Conservation (phyloP, 2,888 invertebrate species). For the Matsumyia berberina region DNA sequence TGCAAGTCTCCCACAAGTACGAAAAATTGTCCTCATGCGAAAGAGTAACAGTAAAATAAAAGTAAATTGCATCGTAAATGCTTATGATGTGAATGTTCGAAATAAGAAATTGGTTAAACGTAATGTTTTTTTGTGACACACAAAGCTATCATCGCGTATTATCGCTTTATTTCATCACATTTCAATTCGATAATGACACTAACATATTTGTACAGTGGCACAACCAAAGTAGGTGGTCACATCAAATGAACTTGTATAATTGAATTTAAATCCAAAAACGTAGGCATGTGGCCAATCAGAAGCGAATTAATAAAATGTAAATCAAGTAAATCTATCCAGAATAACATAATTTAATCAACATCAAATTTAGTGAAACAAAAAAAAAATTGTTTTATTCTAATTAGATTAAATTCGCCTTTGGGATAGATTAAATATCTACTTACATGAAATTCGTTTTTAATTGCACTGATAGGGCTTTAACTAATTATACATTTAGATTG, state of each 20-base stretch:
- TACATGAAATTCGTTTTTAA: not conserved
- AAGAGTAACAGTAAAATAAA: constrained; percentile 58
- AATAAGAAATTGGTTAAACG: constrained; percentile 57
- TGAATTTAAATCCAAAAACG: not conserved
- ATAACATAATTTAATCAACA: not conserved
- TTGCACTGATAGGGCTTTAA: not conserved
- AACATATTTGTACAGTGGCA: not conserved
- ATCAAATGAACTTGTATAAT: not conserved
- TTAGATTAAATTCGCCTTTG: not conserved
- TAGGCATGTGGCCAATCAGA: not conserved
- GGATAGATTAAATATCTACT: not conserved
- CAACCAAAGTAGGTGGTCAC: not conserved
- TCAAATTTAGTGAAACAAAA: not conserved
- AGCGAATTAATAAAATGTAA: not conserved
- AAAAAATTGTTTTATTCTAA: not conserved
- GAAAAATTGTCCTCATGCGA: constrained; percentile 22
- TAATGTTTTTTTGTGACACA: constrained; percentile 10
- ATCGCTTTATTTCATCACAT: not conserved
- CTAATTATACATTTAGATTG: not conserved
- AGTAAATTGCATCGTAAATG: constrained; percentile 69
- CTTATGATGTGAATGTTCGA: constrained; percentile 50
- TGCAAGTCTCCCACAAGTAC: not conserved
- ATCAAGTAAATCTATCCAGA: not conserved
- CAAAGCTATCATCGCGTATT: not conserved
- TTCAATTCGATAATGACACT: not conserved